phyloP scores from a whole-genome alignment of 2,113 vertebrate genomes.

The Bombycilla garrulus region DNA sequence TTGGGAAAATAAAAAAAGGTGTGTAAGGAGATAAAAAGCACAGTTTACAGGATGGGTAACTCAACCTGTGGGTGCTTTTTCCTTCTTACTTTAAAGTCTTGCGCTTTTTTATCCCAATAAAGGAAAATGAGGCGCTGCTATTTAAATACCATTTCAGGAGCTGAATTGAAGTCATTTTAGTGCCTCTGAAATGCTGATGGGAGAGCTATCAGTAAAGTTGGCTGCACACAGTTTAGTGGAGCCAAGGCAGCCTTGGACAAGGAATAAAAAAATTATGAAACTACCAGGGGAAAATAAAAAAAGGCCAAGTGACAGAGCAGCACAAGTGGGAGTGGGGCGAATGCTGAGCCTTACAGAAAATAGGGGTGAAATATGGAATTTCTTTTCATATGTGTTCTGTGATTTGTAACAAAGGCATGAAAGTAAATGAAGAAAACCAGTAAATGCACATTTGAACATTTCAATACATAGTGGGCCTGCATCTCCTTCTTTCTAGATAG shows the following conservation, averaged over 20 bases:
- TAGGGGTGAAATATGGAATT: not conserved
- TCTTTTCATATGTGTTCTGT: not conserved
- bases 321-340: not conserved
- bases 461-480: not conserved
- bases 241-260: not conserved
- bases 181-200: not conserved
- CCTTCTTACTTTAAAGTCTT: not conserved
- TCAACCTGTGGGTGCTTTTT: not conserved
- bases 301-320: not conserved
- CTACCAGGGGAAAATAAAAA: not conserved
- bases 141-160: not conserved
- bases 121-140: not conserved
- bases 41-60: not conserved
- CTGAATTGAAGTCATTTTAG: not conserved
- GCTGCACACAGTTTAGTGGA: not conserved
- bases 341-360: not conserved
- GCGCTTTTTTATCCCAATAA: not conserved
- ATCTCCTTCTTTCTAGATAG: not conserved
- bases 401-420: not conserved
- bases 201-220: not conserved
- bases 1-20: accelerated
- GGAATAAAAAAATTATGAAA: not conserved
- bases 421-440: not conserved
- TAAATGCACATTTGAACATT: not conserved
- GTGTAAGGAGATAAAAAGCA: not conserved